phyloP scores from a whole-genome alignment of 2,113 vertebrate genomes.

The Phaetusa simplex region DNA sequence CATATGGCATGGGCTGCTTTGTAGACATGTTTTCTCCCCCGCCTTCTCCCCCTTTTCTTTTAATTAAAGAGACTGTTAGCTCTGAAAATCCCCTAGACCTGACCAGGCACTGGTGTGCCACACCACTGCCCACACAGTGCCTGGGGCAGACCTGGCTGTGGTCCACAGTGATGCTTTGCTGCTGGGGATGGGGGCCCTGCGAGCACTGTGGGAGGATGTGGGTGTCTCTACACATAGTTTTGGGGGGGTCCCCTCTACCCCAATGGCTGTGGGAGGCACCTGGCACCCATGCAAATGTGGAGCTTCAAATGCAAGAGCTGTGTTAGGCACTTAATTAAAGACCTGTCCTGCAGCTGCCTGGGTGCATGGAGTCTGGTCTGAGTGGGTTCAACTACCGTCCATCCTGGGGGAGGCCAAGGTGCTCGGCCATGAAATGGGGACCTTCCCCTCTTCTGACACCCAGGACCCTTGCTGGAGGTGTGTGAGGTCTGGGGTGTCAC shows the following conservation, averaged over 20 bases:
- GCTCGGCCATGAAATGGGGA: rapidly evolving
- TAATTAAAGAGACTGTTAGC: not conserved
- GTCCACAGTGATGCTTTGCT: rapidly evolving
- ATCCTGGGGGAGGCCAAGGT: not conserved
- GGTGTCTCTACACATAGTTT: not conserved
- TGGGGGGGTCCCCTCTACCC: no score
- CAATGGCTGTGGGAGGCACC: not conserved
- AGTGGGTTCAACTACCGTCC: not conserved
- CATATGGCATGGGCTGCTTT: not conserved
- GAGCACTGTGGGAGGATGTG: rapidly evolving
- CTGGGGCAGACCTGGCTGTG: rapidly evolving
- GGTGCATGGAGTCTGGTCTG: rapidly evolving
- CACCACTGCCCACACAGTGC: rapidly evolving
- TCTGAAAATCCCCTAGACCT: not conserved
- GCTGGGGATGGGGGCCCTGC: not conserved
- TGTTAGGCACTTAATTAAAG: not conserved
- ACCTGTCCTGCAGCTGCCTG: not conserved
- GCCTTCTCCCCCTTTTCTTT: not conserved
- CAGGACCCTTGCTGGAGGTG: not conserved
- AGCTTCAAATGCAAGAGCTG: not conserved
- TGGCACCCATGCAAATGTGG: no score
- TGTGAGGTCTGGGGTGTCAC: rapidly evolving
- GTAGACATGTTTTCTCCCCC: rapidly evolving
- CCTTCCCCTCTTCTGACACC: not conserved
- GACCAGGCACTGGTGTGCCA: rapidly evolving